Percentiles rank a stretch among this genome's conserved stretches.
These are phyloP conservation scores for Oxyruncus cristatus DNA, from an alignment of 2,113 vertebrate species.

Conservation along the genomic window DNA sequence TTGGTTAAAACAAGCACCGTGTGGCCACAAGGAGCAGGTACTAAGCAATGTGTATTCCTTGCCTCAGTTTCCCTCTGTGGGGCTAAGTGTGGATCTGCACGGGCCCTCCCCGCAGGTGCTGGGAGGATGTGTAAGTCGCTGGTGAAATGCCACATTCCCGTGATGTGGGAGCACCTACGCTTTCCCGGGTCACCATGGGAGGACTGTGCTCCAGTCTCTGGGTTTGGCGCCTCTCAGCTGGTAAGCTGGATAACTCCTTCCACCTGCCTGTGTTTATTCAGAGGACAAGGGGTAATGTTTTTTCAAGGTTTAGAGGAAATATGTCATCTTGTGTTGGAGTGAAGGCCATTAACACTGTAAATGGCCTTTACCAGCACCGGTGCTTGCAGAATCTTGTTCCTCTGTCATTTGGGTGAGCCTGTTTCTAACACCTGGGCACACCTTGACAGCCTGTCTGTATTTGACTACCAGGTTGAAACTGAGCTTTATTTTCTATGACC, in stretches of 20 bases:
- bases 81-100: not conserved
- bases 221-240: not conserved
- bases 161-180: rapidly evolving
- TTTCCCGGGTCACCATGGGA: not conserved
- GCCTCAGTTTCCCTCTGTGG: not conserved
- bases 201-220: not conserved
- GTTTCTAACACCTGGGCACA: not conserved
- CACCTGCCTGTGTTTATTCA: not conserved
- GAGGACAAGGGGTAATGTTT: not conserved
- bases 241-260: not conserved
- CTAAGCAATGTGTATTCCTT: rapidly evolving
- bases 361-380: not conserved
- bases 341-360: not conserved
- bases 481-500: not conserved
- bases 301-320: not conserved
- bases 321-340: not conserved
- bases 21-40: not conserved
- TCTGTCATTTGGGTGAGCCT: not conserved
- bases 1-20: not conserved
- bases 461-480: not conserved
- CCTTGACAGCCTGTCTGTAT: not conserved
- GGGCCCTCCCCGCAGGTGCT: rapidly evolving
- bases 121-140: not conserved
- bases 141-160: rapidly evolving
- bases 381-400: not conserved